phyloP scores from a whole-genome alignment of 2,888 invertebrate genomes.

The Oscheius sp. region DNA sequence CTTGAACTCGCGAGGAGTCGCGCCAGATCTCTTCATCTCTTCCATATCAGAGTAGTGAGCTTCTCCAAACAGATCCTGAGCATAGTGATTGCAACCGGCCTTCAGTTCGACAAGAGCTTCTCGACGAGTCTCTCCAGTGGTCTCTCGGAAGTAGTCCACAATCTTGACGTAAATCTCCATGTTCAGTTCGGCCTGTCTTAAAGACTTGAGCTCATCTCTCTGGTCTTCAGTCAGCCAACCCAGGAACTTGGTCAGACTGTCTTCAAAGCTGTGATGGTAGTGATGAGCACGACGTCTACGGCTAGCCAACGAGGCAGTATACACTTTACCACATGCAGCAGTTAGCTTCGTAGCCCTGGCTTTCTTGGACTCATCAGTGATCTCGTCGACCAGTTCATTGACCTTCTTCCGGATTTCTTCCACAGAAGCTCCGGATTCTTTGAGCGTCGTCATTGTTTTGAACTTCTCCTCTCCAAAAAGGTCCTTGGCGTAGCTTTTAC shows the following conservation, averaged over 20 bases:
- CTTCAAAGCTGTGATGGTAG: slow-evolving; percentile 30
- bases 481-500: slow-evolving; percentile 47
- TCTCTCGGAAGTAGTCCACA: slow-evolving; percentile 37
- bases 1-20: slow-evolving; percentile 40
- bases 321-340: slow-evolving; percentile 47
- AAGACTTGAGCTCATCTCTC: slow-evolving; percentile 31
- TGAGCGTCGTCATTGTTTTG: slow-evolving; percentile 50
- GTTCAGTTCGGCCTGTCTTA: slow-evolving; percentile 17
- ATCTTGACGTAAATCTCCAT: slow-evolving; percentile 36
- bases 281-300: slow-evolving; percentile 29
- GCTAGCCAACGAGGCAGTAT: slow-evolving; percentile 17
- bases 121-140: slow-evolving; percentile 28
- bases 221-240: slow-evolving; percentile 39
- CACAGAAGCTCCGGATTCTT: slow-evolving; percentile 52
- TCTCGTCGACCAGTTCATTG: slow-evolving; percentile 24
- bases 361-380: slow-evolving; percentile 41
- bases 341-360: slow-evolving; percentile 27
- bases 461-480: slow-evolving; percentile 55
- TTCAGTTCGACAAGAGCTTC: slow-evolving; percentile 38
- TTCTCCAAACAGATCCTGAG: slow-evolving; percentile 54
- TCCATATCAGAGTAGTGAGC: slow-evolving; percentile 51
- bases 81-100: slow-evolving; percentile 48
- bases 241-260: slow-evolving; percentile 32
- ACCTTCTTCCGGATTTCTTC: slow-evolving; percentile 46
- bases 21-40: slow-evolving; percentile 55